A percentile compares a stretch with the other conserved stretches of the same genome.
phyloP scores from a whole-genome alignment of 2,113 vertebrate genomes.

The Octodon degus region DNA sequence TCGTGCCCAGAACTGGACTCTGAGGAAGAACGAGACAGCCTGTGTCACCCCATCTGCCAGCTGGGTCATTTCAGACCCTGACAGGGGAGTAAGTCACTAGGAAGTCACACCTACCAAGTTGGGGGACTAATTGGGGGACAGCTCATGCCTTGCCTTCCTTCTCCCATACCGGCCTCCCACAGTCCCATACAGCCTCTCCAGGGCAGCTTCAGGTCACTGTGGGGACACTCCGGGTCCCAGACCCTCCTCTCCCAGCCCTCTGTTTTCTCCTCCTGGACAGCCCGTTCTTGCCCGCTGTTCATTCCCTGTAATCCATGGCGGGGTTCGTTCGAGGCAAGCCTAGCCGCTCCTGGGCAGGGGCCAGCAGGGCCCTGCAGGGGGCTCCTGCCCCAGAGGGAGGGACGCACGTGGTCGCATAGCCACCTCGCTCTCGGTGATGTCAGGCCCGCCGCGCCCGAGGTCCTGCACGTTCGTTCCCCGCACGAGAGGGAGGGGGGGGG shows the following conservation, averaged over 20 bases:
- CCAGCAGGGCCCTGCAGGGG: neutral
- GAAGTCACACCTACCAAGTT: neutral
- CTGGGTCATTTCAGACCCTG: neutral
- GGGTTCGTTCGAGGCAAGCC: neutral
- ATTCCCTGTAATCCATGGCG: neutral
- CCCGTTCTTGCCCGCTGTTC: neutral
- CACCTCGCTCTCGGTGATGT: slow-evolving; percentile 57
- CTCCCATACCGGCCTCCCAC: neutral
- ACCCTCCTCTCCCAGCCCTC: neutral
- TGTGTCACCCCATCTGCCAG: neutral
- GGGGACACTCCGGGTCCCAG: rapidly evolving
- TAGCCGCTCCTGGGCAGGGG: neutral
- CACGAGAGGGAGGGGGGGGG: neutral
- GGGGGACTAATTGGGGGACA: too few species aligned
- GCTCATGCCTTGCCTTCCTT: neutral
- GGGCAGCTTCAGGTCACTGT: neutral
- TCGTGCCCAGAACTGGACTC: neutral
- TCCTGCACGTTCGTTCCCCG: slow-evolving; percentile 67
- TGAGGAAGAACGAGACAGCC: neutral
- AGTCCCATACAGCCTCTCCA: neutral
- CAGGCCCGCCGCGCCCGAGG: slow-evolving; percentile 73
- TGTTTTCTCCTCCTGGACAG: neutral
- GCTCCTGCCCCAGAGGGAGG: neutral
- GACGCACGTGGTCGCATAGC: slow-evolving; percentile 63
- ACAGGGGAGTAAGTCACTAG: neutral